Conservation (phyloP, 2,797 vertebrate species). For the Pristis pectinata region DNA sequence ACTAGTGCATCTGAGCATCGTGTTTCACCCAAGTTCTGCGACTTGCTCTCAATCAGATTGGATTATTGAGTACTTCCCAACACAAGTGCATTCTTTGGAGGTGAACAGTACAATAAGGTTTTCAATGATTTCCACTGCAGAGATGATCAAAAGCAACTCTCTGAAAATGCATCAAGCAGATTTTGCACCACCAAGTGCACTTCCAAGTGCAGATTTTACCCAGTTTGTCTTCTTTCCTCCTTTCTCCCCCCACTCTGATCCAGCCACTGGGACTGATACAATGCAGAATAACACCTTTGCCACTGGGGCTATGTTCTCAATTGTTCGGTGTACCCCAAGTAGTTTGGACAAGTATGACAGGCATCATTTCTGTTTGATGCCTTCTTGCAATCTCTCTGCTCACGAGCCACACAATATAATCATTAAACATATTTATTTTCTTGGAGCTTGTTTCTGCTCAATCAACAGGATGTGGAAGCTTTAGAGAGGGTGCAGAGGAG, state of each 20-base stretch:
- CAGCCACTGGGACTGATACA: neutral
- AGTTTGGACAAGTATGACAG: neutral
- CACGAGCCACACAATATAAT: neutral
- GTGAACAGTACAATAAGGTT: neutral
- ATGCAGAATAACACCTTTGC: neutral
- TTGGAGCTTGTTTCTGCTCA: neutral
- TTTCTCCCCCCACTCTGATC: neutral
- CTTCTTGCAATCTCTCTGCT: neutral
- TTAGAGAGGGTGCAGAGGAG: neutral
- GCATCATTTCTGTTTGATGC: neutral
- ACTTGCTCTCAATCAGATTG: neutral
- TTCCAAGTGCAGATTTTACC: neutral
- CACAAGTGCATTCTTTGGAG: neutral
- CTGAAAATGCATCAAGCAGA: neutral
- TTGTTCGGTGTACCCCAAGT: neutral
- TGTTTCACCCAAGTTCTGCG: neutral
- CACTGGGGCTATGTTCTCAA: neutral
- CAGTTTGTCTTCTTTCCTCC: neutral
- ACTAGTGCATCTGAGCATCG: neutral
- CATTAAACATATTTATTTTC: neutral
- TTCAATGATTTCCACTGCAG: neutral
- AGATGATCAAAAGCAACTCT: neutral
- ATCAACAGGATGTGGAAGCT: no score
- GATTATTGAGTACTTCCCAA: neutral
- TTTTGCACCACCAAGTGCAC: neutral